Evolutionary conservation across 2,888 invertebrate species (phyloP), one percentile per base, ranked within the genome.

Genomic region (Leptothorax acervorum): DNA sequence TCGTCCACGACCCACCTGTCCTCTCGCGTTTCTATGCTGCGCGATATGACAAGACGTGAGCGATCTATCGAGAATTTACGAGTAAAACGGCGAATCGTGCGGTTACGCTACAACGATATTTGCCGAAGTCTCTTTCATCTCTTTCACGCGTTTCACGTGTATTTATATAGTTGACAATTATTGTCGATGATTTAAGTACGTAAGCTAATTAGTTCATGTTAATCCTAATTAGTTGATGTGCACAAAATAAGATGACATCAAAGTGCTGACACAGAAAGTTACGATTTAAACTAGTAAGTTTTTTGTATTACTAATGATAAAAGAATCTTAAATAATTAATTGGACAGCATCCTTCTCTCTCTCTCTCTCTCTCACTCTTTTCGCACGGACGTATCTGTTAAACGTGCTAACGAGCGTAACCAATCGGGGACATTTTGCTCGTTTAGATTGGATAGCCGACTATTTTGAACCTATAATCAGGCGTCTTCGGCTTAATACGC

Each of bases 1-100:
- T 74, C 88, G 75, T 92, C 92, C 92, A 91, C 92, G 89, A 91
- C 89, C 91, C 93, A 93, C 92, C 93, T 93, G 93, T 93, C 92
- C 91, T 85, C 89, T 86, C 88, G 84, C 87, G 85, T 87, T 87
- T 81, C 76, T 83, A 57, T 48, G 53, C 63, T 18, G 65, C 62
- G 76, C 79, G 85, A 87, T 83, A 90, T 86, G 92, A 92, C 92
- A 89, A 90, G 88, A 86, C 84, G 87, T 86, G 87, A 86, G 87
- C 86, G 86, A 91, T 85, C 84, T 73, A 68, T 83, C 74, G 81
- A 78, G 86, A 84, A 55, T 55, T 51, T 35, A 23, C 53, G 18
- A 28, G 35, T 35, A 75, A 57, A 31, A 31, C 23, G 57, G 12
- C 31, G 35, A 35, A 45, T 42, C 57, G 57, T 23, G 35, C 39